Conservation (phyloP, 1,140 invertebrate species). For the Tetramorium simillimum region DNA sequence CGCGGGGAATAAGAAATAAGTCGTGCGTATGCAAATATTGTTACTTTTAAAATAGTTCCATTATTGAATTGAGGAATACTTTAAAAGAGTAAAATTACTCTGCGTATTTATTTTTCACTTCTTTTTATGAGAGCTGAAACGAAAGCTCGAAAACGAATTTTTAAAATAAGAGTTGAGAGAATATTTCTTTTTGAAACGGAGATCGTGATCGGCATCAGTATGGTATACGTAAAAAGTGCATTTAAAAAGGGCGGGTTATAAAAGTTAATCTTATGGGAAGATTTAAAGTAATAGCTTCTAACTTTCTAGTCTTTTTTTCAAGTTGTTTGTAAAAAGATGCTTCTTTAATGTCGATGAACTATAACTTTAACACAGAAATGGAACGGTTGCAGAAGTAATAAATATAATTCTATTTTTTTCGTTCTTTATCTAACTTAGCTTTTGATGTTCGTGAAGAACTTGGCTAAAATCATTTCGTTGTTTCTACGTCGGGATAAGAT, state of each 20-base stretch:
- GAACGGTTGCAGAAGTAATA: not conserved
- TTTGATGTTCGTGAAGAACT: not conserved
- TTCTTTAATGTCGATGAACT: not conserved
- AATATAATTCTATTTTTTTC: not conserved
- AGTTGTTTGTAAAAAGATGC: not conserved
- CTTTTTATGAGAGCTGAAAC: not conserved
- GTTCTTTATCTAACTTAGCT: not conserved
- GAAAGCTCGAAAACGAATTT: not conserved
- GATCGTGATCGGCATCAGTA: not conserved
- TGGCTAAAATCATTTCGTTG: constrained; percentile 29
- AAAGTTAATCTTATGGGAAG: not conserved
- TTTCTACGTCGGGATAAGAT: not conserved
- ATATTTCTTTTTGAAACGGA: not conserved
- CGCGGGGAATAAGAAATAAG: constrained; percentile 30
- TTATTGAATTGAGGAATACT: not conserved
- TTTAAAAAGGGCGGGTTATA: not conserved
- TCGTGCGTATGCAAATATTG: not conserved
- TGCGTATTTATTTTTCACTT: not conserved
- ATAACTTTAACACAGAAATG: not conserved
- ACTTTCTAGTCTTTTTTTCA: not conserved
- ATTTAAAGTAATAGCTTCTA: not conserved
- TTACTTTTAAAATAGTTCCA: not conserved
- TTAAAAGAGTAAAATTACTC: not conserved
- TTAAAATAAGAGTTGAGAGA: not conserved
- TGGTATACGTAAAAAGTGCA: not conserved